Conservation (phyloP, 1,140 invertebrate genomes). For the Pollicipes pollicipes region DNA sequence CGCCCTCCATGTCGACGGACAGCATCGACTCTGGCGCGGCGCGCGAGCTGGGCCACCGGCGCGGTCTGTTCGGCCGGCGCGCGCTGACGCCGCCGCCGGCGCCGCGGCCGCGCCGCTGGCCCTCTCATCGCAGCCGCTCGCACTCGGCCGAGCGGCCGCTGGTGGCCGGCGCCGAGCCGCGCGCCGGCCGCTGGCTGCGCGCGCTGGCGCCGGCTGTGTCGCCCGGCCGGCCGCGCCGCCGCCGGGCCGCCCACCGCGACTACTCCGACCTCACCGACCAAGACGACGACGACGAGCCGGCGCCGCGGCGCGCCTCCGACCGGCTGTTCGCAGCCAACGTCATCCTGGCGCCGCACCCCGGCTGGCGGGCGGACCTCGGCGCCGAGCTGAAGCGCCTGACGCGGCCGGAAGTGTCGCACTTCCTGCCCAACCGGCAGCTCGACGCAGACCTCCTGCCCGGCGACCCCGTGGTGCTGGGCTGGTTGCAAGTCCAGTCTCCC, state of each 20-base stretch:
- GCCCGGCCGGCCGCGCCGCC: too few species aligned
- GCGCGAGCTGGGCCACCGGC: background rate
- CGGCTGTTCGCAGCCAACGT: background rate
- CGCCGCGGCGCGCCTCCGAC: background rate
- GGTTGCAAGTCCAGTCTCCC: conserved; percentile 3
- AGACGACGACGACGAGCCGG: background rate
- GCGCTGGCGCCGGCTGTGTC: too few species aligned
- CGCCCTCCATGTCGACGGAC: background rate
- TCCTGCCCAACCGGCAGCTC: background rate
- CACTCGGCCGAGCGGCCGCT: background rate
- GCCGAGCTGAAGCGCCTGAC: background rate
- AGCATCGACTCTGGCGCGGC: background rate
- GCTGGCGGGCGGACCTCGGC: background rate
- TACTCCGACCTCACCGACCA: background rate
- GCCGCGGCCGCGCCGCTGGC: too few species aligned
- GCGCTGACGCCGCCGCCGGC: background rate
- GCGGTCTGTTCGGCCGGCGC: background rate
- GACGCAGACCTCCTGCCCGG: background rate
- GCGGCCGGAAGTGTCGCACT: background rate
- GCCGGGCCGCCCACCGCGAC: too few species aligned
- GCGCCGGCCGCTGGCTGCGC: too few species aligned
- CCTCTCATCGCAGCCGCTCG: background rate
- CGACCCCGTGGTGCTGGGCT: background rate
- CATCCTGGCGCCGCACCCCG: background rate
- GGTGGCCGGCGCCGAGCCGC: too few species aligned